These are phyloP conservation scores for Microchrysa polita DNA, from an alignment of 2,888 invertebrate genomes.

Conservation along the genomic window DNA sequence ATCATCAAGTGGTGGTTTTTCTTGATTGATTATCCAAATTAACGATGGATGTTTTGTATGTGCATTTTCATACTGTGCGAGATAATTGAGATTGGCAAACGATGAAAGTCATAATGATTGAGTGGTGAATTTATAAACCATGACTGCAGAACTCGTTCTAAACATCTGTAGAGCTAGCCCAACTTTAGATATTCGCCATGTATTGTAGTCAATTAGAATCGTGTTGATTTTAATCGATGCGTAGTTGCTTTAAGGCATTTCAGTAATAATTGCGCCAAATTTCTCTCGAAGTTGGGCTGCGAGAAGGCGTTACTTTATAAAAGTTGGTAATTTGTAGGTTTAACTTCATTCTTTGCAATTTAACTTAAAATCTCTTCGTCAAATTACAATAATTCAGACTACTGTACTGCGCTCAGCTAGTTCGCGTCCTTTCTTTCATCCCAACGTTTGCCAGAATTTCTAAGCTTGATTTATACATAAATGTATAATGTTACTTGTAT, in stretches of 20 bases:
- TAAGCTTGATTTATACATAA: background rate
- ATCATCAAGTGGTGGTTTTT: background rate
- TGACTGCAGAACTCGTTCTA: background rate
- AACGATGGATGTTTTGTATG: background rate
- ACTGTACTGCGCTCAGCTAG: background rate
- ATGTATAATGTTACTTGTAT: background rate
- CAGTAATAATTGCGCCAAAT: background rate
- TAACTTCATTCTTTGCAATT: background rate
- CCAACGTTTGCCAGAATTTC: background rate
- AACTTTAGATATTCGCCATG: background rate
- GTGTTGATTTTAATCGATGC: background rate
- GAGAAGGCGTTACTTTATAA: too few species aligned
- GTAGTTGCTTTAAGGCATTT: background rate
- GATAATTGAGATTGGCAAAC: background rate
- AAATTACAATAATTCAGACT: background rate
- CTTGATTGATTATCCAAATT: slow-evolving; percentile 5
- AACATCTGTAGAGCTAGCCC: too few species aligned
- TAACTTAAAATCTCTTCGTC: background rate
- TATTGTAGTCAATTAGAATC: too few species aligned
- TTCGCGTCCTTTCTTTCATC: background rate
- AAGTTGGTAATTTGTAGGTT: background rate
- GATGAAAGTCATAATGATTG: background rate
- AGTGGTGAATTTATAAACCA: background rate
- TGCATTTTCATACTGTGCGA: background rate
- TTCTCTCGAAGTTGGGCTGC: background rate